A percentile compares a stretch with the other conserved stretches of the same genome.
Conservation (phyloP, 2,113 vertebrate genomes). For the Nothoprocta perdicaria region DNA sequence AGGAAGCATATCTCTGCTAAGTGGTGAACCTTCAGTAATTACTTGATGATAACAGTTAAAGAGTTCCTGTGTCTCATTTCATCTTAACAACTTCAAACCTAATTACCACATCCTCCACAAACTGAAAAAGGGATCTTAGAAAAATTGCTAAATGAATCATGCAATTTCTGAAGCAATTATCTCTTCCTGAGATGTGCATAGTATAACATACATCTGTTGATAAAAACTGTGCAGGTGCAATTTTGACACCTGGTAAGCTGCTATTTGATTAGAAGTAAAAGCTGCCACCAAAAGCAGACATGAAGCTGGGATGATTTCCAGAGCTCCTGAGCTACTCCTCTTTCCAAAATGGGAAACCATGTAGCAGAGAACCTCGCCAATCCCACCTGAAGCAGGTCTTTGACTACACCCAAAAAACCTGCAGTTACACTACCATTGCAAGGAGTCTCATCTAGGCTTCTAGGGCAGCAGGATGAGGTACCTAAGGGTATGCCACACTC, state of each 20-base stretch:
- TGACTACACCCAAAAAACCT: background rate
- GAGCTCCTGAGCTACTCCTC: background rate
- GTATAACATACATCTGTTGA: background rate
- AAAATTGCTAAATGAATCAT: background rate
- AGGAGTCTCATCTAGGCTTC: background rate
- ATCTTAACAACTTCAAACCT: background rate
- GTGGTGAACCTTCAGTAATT: background rate
- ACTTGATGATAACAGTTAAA: background rate
- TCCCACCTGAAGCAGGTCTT: background rate
- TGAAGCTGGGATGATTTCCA: background rate
- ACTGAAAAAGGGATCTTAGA: background rate
- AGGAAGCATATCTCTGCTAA: background rate
- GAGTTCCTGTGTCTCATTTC: background rate
- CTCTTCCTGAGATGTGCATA: background rate
- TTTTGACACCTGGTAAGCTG: background rate
- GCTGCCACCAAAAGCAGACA: background rate
- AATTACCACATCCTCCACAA: background rate
- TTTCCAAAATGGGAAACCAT: background rate
- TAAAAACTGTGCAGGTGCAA: background rate
- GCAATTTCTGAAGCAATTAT: background rate
- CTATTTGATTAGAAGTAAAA: background rate
- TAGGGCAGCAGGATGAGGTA: background rate
- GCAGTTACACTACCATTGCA: background rate
- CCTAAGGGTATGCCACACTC: accelerated
- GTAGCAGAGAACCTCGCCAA: background rate